Conservation (phyloP, 2,797 vertebrate species). For the Microctenopoma stevenorrisi region DNA sequence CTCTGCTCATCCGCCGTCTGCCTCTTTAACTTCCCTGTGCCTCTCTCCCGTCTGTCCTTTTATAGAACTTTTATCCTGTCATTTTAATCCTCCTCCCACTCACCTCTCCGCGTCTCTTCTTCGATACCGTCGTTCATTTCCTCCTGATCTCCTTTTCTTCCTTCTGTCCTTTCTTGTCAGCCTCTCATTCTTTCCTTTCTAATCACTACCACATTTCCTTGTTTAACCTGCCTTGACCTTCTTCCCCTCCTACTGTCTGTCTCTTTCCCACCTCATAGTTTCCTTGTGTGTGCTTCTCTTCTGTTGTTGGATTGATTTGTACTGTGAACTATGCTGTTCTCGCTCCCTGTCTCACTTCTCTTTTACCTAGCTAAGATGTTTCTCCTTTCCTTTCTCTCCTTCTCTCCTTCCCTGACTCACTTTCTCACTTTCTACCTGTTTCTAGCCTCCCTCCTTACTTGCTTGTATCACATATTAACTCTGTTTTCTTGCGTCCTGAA, state of each 20-base stretch:
- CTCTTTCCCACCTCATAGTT: neutral
- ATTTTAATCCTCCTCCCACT: constrained; percentile 57
- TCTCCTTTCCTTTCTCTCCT: neutral
- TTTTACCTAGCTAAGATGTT: neutral
- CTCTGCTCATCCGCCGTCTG: neutral
- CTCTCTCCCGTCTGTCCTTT: constrained; percentile 36
- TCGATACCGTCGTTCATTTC: neutral
- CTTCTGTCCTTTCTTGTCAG: neutral
- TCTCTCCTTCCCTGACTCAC: neutral
- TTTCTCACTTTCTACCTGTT: neutral
- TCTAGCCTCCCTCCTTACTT: neutral
- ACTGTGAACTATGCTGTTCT: neutral
- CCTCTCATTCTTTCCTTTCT: neutral
- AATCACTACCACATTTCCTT: too few relatives aligned
- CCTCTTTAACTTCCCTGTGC: neutral
- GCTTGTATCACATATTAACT: neutral
- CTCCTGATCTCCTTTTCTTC: neutral
- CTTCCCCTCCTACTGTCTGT: too few relatives aligned
- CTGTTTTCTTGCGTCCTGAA: neutral
- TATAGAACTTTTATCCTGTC: constrained; percentile 65
- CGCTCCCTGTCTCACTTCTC: neutral
- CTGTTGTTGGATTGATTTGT: too few relatives aligned
- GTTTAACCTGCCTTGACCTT: too few relatives aligned
- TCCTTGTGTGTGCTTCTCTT: too few relatives aligned
- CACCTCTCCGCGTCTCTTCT: neutral